A percentile compares a stretch with the other conserved stretches of the same genome.
phyloP scores from a whole-genome alignment of 1,140 invertebrate species.

The Ptiloglossa arizonensis region DNA sequence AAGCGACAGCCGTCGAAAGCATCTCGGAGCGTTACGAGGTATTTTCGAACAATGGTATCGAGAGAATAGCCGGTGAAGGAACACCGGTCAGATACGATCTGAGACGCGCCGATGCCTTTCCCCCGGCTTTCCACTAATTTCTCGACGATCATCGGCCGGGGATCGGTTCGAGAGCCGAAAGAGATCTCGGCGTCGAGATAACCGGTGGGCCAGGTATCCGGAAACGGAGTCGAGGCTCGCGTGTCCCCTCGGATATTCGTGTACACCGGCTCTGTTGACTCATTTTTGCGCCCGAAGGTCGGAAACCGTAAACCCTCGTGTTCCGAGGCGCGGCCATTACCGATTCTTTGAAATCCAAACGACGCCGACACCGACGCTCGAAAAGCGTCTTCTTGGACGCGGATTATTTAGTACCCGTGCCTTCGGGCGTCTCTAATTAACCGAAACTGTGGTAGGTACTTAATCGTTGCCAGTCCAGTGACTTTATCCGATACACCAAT shows the following conservation, averaged over 20 bases:
- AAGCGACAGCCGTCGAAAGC: conserved; percentile 27
- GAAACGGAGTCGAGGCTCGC: conserved; percentile 53
- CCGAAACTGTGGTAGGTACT: conserved; percentile 25
- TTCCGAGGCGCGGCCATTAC: conserved; percentile 31
- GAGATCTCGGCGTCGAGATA: conserved; percentile 59
- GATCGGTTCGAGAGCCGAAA: conserved; percentile 1
- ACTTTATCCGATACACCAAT: conserved; percentile 42
- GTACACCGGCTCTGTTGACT: conserved; percentile 37
- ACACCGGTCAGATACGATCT: conserved; percentile 45
- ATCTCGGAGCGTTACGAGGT: conserved; percentile 27
- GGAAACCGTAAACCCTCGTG: conserved; percentile 21
- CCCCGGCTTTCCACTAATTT: conserved; percentile 59
- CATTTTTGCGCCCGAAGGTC: conserved; percentile 30
- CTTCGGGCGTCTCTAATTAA: conserved; percentile 48
- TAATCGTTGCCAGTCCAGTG: conserved; percentile 31
- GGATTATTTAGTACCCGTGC: neutral
- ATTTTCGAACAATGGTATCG: conserved; percentile 44
- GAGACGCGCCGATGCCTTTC: conserved; percentile 30
- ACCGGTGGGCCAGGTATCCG: conserved; percentile 40
- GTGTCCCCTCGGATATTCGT: conserved; percentile 38
- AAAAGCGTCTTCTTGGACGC: neutral
- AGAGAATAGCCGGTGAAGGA: conserved; percentile 49
- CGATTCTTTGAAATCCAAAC: conserved; percentile 40
- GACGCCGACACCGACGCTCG: conserved; percentile 24
- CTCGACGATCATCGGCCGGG: conserved; percentile 26